Percentiles rank a stretch among this genome's conserved stretches.
Evolutionary conservation across 2,888 invertebrate genomes (phyloP).

Genomic region (Lasioglossum villosulum): DNA sequence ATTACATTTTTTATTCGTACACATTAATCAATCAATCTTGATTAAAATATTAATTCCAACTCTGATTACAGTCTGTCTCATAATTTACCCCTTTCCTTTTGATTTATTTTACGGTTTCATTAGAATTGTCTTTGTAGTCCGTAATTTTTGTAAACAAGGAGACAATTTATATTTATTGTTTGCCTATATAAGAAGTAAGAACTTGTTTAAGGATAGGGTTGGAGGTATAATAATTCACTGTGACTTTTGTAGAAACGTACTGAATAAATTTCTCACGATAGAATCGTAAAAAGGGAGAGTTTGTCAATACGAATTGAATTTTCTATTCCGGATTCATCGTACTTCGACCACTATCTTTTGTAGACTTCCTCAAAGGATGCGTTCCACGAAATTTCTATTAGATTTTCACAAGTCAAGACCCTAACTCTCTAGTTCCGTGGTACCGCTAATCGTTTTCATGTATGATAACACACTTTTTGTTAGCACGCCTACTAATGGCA

Average conservation of each 20-base stretch:
- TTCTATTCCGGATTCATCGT: not conserved
- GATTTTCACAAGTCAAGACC: conserved; percentile 31
- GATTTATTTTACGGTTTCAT: too few species aligned
- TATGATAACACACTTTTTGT: conserved; percentile 22
- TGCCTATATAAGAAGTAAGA: too few species aligned
- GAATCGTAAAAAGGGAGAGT: conserved; percentile 7
- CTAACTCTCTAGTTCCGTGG: conserved; percentile 4
- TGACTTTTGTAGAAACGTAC: not conserved
- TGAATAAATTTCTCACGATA: not conserved
- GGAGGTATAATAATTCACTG: too few species aligned
- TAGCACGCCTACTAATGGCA: conserved; percentile 15
- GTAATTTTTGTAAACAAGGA: too few species aligned
- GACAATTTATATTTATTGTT: too few species aligned
- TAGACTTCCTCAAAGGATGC: not conserved
- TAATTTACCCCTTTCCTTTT: too few species aligned
- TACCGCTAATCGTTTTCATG: conserved; percentile 35
- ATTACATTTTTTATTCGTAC: too few species aligned
- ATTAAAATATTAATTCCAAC: too few species aligned
- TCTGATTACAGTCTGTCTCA: too few species aligned
- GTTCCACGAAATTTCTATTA: conserved; percentile 29
- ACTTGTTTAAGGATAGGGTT: not conserved
- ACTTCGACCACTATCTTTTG: not conserved
- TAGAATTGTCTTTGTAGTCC: too few species aligned
- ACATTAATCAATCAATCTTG: too few species aligned
- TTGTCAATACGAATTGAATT: not conserved